These are phyloP conservation scores for Tetragonula clypearis DNA, from an alignment of 1,140 invertebrate genomes.

Conservation along the genomic window DNA sequence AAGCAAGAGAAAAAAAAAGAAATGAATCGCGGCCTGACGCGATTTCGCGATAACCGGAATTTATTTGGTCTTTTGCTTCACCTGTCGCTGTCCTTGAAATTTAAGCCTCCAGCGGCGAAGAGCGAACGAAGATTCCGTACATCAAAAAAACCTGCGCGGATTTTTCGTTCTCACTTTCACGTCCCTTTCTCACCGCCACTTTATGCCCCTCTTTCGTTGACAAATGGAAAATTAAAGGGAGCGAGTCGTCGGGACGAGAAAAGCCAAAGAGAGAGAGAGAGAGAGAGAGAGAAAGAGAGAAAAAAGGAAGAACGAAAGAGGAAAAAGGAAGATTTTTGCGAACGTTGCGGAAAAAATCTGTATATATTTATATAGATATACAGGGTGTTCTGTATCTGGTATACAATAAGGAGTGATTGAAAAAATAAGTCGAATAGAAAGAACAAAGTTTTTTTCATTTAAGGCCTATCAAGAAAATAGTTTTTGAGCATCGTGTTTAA, in stretches of 20 bases:
- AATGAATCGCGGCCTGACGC: constrained; percentile 26
- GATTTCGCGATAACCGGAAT: constrained; percentile 74
- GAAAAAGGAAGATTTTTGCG: not conserved
- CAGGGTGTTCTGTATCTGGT: too few species aligned
- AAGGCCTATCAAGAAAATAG: too few species aligned
- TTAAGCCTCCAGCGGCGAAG: constrained; percentile 64
- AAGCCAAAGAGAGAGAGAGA: not conserved
- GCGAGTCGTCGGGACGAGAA: too few species aligned
- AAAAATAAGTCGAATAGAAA: too few species aligned
- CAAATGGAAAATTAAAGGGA: constrained; percentile 6
- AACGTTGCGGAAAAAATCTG: not conserved
- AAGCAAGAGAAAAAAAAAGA: constrained; percentile 41
- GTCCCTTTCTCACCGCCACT: not conserved
- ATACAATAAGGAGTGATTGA: too few species aligned
- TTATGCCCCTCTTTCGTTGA: not conserved
- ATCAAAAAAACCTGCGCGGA: not conserved
- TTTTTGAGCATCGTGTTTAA: too few species aligned
- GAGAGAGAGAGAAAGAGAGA: too few species aligned
- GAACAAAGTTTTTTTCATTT: too few species aligned
- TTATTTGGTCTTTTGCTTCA: constrained; percentile 71
- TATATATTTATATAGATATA: not conserved
- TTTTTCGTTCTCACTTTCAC: not conserved
- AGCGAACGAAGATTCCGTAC: not conserved
- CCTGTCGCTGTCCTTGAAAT: constrained; percentile 73
- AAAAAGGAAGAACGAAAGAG: too few species aligned